Conservation (phyloP, 2,888 invertebrate species). For the Andrena trimmerana region DNA sequence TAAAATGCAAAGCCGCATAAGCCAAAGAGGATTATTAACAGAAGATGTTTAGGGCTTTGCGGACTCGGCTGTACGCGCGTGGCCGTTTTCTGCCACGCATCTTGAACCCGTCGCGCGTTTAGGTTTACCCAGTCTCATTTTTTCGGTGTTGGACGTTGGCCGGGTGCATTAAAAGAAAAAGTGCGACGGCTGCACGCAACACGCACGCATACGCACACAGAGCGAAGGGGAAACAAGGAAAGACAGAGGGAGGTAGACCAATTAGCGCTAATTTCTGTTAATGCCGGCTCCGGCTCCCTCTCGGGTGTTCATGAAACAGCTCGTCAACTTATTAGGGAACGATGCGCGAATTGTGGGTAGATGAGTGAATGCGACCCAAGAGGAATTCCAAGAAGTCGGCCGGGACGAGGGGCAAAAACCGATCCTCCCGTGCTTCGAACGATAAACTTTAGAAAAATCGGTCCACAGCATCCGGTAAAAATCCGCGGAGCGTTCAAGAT, state of each 20-base stretch:
- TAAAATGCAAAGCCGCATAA: conserved; percentile 64
- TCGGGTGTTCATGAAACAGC: conserved; percentile 68
- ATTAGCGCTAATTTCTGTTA: conserved; percentile 84
- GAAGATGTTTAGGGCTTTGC: conserved; percentile 51
- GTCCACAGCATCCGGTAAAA: conserved; percentile 3
- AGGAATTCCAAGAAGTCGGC: conserved; percentile 11
- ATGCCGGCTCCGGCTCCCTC: conserved; percentile 72
- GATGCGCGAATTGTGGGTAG: conserved; percentile 58
- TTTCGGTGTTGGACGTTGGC: conserved; percentile 23
- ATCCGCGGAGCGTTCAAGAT: conserved; percentile 6
- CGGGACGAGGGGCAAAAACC: conserved; percentile 18
- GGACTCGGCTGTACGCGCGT: conserved; percentile 67
- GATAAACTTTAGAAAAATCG: conserved; percentile 18
- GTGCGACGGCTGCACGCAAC: not conserved
- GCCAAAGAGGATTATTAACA: conserved; percentile 71
- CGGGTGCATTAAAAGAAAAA: conserved; percentile 17
- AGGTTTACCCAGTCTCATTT: conserved; percentile 23
- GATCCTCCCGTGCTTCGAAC: conserved; percentile 1
- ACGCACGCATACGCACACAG: not conserved
- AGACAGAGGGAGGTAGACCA: conserved; percentile 73
- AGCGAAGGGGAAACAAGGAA: conserved; percentile 22
- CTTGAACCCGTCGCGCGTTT: conserved; percentile 6
- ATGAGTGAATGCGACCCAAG: conserved; percentile 17
- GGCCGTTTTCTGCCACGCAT: conserved; percentile 32
- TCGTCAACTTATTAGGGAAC: conserved; percentile 58